phyloP scores from a whole-genome alignment of 1,140 invertebrate genomes.

The Aphelenchoides fujianensis region DNA sequence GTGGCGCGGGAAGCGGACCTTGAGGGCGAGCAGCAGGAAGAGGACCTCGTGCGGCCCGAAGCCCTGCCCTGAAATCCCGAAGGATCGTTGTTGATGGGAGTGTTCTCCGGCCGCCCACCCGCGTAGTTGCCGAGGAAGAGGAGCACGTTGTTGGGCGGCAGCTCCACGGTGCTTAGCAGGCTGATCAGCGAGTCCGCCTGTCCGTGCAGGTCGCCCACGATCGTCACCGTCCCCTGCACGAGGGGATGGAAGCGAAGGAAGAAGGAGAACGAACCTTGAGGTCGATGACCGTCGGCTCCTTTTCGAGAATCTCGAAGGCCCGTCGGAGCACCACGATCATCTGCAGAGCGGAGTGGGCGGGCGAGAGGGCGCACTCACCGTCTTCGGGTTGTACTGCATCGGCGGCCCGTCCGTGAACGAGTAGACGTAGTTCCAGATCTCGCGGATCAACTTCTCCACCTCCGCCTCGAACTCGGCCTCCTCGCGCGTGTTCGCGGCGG shows the following conservation, averaged over 20 bases:
- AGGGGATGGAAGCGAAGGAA: not conserved
- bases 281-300: slow-evolving; percentile 21
- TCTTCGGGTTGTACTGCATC: not conserved
- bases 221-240: slow-evolving; percentile 14
- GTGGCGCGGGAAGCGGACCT: slow-evolving; percentile 23
- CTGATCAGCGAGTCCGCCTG: slow-evolving; percentile 24
- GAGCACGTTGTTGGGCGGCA: slow-evolving; percentile 15
- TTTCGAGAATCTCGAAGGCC: slow-evolving; percentile 3
- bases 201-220: slow-evolving; percentile 24
- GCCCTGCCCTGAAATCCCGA: no score
- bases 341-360: not conserved
- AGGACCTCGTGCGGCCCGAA: slow-evolving; percentile 23
- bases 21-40: slow-evolving; percentile 23
- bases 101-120: no score
- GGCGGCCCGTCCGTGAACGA: not conserved
- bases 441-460: slow-evolving; percentile 19
- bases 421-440: slow-evolving; percentile 25
- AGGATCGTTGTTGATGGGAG: no score
- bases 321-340: slow-evolving; percentile 12
- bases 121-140: slow-evolving; percentile 22
- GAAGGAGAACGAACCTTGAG: not conserved
- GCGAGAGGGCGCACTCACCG: no score
- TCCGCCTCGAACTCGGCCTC: not conserved
- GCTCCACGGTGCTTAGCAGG: slow-evolving; percentile 2
- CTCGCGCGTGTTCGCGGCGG: no score